Evolutionary conservation across 35 echinoderm and acorn worm species (phyloP), one percentile per base, ranked within the genome.

Genomic region (Chiridota heheva): DNA sequence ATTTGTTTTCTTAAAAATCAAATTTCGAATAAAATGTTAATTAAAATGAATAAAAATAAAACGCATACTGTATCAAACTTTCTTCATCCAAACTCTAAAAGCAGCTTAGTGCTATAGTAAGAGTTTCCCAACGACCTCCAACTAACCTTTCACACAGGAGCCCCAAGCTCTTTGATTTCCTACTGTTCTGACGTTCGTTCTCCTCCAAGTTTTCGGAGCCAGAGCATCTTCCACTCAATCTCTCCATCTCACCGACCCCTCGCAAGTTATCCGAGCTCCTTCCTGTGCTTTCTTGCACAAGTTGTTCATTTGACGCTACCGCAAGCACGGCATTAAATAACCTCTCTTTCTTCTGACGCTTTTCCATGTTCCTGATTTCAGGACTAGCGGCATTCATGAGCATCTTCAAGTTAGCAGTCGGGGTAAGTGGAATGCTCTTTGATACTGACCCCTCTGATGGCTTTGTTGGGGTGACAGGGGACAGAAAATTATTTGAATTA

Each of bases 351-450:
- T 83, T 87, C 39, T 86, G 85, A 17, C 74, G 78, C 7, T 90
- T 90, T 42, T 96, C 93, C 63, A 90, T 37, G 42, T 63, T 86
- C 5, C 95, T 78, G 30, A 98, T 98, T 30, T 92, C 86, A 0
- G 95, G 95, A 44, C 89, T 91, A 28, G 70, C 80, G 0, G 81
- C 95, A 61, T 86, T 92, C 2, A 85, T 72, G 12, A 92, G 76
- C 55, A 92, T 83, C 64, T 98, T 91, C 17, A 92, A 75, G 69
- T 98, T 98, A 10, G 95, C 81, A 36, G 95, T 98, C 26, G 95
- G 95, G 43, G 93, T 92, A n/a, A 98, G 26, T 2, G 95, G 95
- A 48, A 85, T 81, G 7, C 79, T n/a, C n/a, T 45, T 42, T 7
- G 78, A 18, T 0, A 4, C 37, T 32, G 48, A 22, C 7, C 29